Evolutionary conservation across 2,888 invertebrate genomes (phyloP).

Genomic region (Drosophila gaucha): DNA sequence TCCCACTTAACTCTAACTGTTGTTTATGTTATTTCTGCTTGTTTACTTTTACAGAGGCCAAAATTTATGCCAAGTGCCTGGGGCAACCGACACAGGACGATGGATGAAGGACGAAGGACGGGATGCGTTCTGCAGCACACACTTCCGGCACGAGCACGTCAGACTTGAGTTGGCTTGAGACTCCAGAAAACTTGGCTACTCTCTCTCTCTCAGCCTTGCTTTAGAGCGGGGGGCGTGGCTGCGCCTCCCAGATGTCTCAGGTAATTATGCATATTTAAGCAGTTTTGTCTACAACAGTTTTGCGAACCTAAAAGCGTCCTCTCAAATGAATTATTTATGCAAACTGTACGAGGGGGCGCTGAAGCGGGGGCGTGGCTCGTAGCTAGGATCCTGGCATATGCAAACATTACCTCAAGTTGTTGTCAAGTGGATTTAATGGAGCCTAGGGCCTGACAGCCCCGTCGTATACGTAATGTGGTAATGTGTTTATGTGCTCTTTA

Average conservation of each 20-base stretch:
- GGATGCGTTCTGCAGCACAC: conserved; percentile 48
- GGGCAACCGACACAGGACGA: neutral
- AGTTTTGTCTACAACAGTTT: conserved; percentile 81
- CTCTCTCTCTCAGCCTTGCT: neutral
- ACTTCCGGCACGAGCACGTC: conserved; percentile 62
- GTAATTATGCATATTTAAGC: conserved; percentile 84
- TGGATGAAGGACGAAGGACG: neutral
- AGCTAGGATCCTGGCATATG: conserved; percentile 50
- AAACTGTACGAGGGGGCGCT: conserved; percentile 47
- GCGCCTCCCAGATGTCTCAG: conserved; percentile 60
- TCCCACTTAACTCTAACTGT: conserved; percentile 18
- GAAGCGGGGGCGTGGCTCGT: neutral
- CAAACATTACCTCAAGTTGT: conserved; percentile 68
- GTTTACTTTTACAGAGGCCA: conserved; percentile 50
- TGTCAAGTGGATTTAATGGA: conserved; percentile 53
- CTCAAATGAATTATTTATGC: conserved; percentile 82
- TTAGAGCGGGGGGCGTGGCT: conserved; percentile 24
- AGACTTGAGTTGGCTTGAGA: conserved; percentile 29
- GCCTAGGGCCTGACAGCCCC: conserved; percentile 11
- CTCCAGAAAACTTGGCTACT: conserved; percentile 37
- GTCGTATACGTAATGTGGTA: conserved; percentile 60
- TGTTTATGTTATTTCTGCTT: conserved; percentile 51
- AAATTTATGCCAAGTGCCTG: conserved; percentile 54
- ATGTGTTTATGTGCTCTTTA: conserved; percentile 66
- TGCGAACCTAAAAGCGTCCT: conserved; percentile 72